Evolutionary conservation across 2,888 invertebrate genomes (phyloP).

Genomic region (Neria commutata): DNA sequence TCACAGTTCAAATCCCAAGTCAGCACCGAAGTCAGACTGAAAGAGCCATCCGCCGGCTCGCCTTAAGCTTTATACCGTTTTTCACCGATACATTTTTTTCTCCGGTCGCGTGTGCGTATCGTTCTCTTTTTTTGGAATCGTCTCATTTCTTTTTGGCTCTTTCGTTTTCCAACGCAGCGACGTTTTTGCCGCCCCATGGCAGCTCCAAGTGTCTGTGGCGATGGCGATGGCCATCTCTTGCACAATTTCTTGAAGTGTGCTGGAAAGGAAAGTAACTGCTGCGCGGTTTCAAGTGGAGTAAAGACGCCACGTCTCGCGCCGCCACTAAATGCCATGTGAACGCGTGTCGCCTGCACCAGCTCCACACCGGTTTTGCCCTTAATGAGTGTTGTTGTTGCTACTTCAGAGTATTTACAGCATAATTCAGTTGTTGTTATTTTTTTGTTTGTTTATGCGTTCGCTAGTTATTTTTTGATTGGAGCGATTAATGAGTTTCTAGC

Average conservation of each 20-base stretch:
- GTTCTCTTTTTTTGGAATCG: not conserved
- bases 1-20: conserved; percentile 23
- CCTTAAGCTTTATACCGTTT: not conserved
- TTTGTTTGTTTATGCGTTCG: no score
- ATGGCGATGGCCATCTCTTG: no score
- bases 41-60: conserved; percentile 32
- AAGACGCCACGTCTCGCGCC: not conserved
- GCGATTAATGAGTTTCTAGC: no score
- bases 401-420: no score
- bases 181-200: not conserved
- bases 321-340: not conserved
- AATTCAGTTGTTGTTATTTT: no score
- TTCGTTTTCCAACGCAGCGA: not conserved
- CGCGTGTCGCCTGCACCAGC: no score
- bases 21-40: conserved; percentile 33
- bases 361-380: no score
- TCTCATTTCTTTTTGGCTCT: not conserved
- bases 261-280: conserved; percentile 1
- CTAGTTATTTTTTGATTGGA: no score
- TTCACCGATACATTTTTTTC: not conserved
- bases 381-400: no score
- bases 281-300: not conserved
- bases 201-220: no score
- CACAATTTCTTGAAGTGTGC: not conserved
- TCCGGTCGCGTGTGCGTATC: not conserved